Conservation (phyloP, 1,140 invertebrate genomes). For the Drosophila mauritiana region DNA sequence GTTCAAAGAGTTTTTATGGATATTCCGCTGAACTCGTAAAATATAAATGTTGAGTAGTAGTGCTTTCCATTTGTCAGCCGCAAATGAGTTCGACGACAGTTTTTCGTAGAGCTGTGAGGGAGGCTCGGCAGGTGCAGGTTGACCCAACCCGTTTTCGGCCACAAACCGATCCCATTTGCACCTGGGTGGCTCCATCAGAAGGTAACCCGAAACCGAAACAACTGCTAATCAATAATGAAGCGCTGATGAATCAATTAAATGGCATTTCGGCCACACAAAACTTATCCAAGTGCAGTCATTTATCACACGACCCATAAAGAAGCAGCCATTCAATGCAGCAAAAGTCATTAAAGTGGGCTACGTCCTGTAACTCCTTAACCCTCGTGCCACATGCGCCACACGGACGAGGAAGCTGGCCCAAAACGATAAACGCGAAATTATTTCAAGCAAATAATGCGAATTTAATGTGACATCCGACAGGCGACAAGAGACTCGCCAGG, state of each 20-base stretch:
- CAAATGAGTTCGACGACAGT: slow-evolving; percentile 73
- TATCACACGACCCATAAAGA: slow-evolving; percentile 44
- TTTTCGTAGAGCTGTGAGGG: slow-evolving; percentile 1
- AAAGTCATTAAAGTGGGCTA: slow-evolving; percentile 51
- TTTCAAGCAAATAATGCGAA: slow-evolving; percentile 79
- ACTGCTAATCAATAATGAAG: slow-evolving; percentile 45
- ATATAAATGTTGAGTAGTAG: slow-evolving; percentile 72
- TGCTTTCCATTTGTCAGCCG: slow-evolving; percentile 50
- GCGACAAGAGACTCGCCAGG: slow-evolving; percentile 55
- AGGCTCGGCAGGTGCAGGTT: slow-evolving; percentile 56
- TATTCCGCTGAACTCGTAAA: slow-evolving; percentile 76
- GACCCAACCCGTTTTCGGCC: slow-evolving; percentile 16
- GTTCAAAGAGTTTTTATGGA: slow-evolving; percentile 55
- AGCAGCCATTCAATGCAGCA: slow-evolving; percentile 45
- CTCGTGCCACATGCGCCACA: background rate
- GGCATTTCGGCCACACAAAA: slow-evolving; percentile 47
- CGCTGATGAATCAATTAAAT: slow-evolving; percentile 79
- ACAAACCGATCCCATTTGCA: slow-evolving; percentile 39
- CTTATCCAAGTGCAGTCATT: slow-evolving; percentile 43
- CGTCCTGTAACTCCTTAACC: background rate
- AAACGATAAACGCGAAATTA: slow-evolving; percentile 69
- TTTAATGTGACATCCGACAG: slow-evolving; percentile 79
- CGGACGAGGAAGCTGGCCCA: slow-evolving; percentile 16
- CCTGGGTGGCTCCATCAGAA: slow-evolving; percentile 33
- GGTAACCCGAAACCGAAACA: slow-evolving; percentile 45